Evolutionary conservation across 2,888 invertebrate species (phyloP).

Genomic region (Thymelicus lineola): DNA sequence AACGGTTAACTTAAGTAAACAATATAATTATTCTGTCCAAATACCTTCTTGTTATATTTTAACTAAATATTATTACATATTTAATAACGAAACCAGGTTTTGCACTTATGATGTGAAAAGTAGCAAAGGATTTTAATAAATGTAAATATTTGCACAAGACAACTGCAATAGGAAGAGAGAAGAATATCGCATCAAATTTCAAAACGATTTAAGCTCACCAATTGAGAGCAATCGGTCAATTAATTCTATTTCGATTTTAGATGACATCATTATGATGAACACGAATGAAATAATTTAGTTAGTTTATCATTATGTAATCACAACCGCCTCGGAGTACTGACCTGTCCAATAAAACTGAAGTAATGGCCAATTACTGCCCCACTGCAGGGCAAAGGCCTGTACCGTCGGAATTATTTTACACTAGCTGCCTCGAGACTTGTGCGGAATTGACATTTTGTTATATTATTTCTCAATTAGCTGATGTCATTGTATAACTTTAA

Average conservation of each 20-base stretch:
- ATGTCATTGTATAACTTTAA: neutral
- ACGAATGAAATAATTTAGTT: conserved; percentile 48
- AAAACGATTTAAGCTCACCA: conserved; percentile 25
- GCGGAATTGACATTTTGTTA: conserved; percentile 2
- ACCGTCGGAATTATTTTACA: conserved; percentile 16
- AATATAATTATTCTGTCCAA: too few species aligned
- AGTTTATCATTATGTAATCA: conserved; percentile 49
- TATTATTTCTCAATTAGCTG: conserved; percentile 8
- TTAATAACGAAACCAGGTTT: too few species aligned
- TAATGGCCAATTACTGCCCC: conserved; percentile 46
- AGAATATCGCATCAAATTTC: conserved; percentile 15
- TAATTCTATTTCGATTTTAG: conserved; percentile 37
- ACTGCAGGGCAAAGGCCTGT: conserved; percentile 46
- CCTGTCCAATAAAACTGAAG: conserved; percentile 48
- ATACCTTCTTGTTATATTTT: too few species aligned
- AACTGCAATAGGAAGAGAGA: neutral
- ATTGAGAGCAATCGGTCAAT: conserved; percentile 31
- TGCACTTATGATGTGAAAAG: too few species aligned
- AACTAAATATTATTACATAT: neutral
- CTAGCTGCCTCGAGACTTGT: conserved; percentile 9
- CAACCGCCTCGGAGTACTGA: conserved; percentile 46
- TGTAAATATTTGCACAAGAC: neutral
- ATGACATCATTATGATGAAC: conserved; percentile 47
- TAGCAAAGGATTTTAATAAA: too few species aligned
- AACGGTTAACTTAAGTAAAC: too few species aligned